Evolutionary conservation across 30 jellyfish, hydroid and myxozoan species (phyloP).

Genomic region (Aurelia aurita): DNA sequence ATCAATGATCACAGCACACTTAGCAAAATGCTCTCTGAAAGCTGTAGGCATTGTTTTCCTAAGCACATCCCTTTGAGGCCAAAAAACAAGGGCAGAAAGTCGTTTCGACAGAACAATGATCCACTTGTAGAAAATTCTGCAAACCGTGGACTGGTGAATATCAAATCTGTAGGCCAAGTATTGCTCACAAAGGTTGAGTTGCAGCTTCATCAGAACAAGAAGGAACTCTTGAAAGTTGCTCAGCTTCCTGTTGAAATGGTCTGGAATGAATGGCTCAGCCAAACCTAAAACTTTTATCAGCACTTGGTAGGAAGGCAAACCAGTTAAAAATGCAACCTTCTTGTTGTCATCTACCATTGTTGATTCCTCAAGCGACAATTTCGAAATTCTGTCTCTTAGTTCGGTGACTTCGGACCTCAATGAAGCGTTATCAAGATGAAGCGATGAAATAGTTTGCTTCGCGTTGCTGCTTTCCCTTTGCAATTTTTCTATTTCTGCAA

Average conservation of each 20-base stretch:
- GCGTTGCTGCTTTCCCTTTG: background rate
- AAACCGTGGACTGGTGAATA: too few species aligned
- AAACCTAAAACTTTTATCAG: background rate
- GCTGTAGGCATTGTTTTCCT: conserved; percentile 33
- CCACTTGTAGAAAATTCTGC: background rate
- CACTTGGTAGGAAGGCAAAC: background rate
- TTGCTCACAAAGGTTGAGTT: conserved; percentile 7
- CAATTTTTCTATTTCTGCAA: too few species aligned
- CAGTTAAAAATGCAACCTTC: background rate
- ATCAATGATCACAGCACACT: conserved; percentile 23
- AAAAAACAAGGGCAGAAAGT: background rate
- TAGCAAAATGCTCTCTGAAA: conserved; percentile 35
- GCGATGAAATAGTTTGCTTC: too few species aligned
- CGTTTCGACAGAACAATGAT: background rate
- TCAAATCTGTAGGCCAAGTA: conserved; percentile 11
- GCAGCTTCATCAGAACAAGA: background rate
- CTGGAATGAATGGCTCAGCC: background rate
- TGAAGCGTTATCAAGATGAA: background rate
- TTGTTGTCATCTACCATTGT: background rate
- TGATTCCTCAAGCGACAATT: background rate
- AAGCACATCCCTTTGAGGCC: conserved; percentile 47
- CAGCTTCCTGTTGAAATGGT: background rate
- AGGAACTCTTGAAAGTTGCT: background rate
- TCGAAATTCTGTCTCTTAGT: background rate
- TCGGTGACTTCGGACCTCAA: background rate